These are phyloP conservation scores for Strigamia transsilvanica DNA, from an alignment of 2,888 invertebrate species.

Conservation along the genomic window DNA sequence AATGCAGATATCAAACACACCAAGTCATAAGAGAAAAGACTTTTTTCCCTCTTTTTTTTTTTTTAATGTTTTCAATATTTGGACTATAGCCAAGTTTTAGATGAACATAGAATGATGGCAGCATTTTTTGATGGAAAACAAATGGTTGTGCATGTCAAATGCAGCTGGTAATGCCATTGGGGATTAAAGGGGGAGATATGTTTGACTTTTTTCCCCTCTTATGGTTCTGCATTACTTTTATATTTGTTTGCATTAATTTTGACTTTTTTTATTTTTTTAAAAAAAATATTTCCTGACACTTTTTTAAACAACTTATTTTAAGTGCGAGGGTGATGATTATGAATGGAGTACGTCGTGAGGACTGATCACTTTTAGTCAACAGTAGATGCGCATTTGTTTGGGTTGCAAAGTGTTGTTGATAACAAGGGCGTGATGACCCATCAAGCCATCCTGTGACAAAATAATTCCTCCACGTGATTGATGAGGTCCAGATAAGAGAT, in stretches of 20 bases:
- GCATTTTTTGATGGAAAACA: constrained; percentile 43
- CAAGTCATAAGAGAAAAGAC: constrained; percentile 10
- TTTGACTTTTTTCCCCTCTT: constrained; percentile 11
- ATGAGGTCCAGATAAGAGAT: constrained; percentile 28
- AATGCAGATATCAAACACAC: constrained; percentile 36
- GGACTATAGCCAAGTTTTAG: constrained; percentile 36
- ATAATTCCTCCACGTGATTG: constrained; percentile 35
- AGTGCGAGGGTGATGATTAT: background rate
- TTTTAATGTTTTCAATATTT: constrained; percentile 29
- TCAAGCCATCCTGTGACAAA: constrained; percentile 31
- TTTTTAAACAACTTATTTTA: background rate
- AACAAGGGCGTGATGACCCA: constrained; percentile 41
- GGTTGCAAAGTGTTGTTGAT: constrained; percentile 24
- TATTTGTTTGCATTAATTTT: constrained; percentile 6
- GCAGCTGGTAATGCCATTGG: constrained; percentile 38
- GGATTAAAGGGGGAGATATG: constrained; percentile 42
- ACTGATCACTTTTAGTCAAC: background rate
- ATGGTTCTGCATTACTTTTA: constrained; percentile 7
- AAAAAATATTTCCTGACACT: background rate
- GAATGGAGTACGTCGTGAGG: background rate
- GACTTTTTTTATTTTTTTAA: background rate
- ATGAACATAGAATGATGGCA: constrained; percentile 42
- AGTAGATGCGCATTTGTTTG: constrained; percentile 32
- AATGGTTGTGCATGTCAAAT: constrained; percentile 42
- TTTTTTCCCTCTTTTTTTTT: constrained; percentile 29